These are phyloP conservation scores for Mylabris sibirica DNA, from an alignment of 2,888 invertebrate genomes.

Conservation along the genomic window DNA sequence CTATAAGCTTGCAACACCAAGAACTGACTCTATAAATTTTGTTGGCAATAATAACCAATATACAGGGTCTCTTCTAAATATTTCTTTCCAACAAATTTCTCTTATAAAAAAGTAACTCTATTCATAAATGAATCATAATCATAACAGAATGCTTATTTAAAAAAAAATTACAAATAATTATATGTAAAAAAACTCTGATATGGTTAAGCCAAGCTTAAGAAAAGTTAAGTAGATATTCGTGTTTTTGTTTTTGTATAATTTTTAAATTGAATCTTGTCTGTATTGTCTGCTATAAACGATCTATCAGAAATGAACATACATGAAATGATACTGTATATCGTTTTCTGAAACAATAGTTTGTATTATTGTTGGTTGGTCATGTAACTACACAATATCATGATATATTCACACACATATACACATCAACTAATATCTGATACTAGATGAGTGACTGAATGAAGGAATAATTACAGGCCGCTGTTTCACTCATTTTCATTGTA, in stretches of 20 bases:
- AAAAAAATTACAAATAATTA: neutral
- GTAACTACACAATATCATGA: constrained; percentile 23
- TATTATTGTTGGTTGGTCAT: constrained; percentile 29
- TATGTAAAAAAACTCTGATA: neutral
- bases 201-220: neutral
- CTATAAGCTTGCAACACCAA: constrained; percentile 33
- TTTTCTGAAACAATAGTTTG: constrained; percentile 27
- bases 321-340: constrained; percentile 28
- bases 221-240: neutral
- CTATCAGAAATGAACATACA: constrained; percentile 2
- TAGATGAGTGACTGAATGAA: constrained; percentile 56
- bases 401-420: constrained; percentile 39
- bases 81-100: neutral
- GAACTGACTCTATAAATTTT: constrained; percentile 54
- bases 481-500: constrained; percentile 55
- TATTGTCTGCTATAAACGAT: neutral
- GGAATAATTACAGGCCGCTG: constrained; percentile 59
- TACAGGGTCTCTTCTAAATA: constrained; percentile 33
- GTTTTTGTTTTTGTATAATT: neutral
- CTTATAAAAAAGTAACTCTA: constrained; percentile 28
- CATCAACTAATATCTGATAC: constrained; percentile 45
- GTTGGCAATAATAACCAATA: constrained; percentile 55
- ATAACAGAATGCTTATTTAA: neutral
- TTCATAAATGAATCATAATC: constrained; percentile 45
- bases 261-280: neutral